Evolutionary conservation across 2,113 vertebrate genomes (phyloP), one percentile per base, ranked within the genome.

Genomic region (Pardalotus punctatus): DNA sequence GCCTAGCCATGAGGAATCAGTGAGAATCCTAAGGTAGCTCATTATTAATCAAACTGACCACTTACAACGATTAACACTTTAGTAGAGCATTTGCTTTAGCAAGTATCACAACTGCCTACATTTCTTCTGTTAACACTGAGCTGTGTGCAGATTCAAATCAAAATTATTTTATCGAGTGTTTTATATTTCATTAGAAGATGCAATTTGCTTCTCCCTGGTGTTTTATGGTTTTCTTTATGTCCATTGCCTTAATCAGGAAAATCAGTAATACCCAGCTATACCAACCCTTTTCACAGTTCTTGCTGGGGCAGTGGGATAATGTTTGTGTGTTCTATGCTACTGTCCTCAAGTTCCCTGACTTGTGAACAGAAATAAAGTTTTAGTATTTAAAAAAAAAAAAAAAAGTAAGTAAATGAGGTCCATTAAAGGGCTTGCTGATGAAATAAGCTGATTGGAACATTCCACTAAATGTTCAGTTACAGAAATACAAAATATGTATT

Each of bases 291-390:
- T 36, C 28, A 51, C 14, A 31, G 25, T 1, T 7, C 16, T 54
- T 38, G n/a, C 16, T 60, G 43, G 10, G 43, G 31, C 33, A 71
- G 38, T 20, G 3, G 17, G 35, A 9, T 23, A 80, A 64, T 1
- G 0, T 22, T 17, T 24, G 4, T 2, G 5, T 38, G 23, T 14
- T 43, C 42, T 28, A 25, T 3, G 3, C 13, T 35, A 23, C 4
- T 71, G 12, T 9, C 23, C 22, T 90, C 31, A 43, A 15, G 11
- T 28, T 67, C 47, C 13, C 40, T 40, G 11, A 15, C 16, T 24
- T 1, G 2, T 21, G 28, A 77, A 6, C 2, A 79, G 22, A 87
- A 79, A 48, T 12, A 47, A 48, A 57, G 4, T 42, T 54, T 29
- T 9, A 9, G 2, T n/a, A 16, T 25, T 38, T 36, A 22, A 17